phyloP scores from a whole-genome alignment of 1,140 invertebrate species.

The Brachionus asplanchnoidis region DNA sequence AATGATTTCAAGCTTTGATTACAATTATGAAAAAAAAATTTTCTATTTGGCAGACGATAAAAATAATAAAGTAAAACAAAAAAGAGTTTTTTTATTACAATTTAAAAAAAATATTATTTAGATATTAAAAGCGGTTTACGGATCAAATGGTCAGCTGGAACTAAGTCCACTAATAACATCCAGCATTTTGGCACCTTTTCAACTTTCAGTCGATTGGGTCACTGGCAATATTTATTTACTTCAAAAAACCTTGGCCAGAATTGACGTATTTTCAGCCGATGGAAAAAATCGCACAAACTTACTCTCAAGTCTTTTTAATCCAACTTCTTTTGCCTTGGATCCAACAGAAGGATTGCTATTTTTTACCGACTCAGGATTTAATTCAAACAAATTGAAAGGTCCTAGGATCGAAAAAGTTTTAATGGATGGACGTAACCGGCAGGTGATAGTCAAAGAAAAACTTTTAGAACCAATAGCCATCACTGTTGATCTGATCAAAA shows the following conservation, averaged over 20 bases:
- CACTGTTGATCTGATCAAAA: conserved; percentile 63
- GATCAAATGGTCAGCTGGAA: neutral
- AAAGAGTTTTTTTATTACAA: neutral
- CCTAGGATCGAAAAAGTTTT: conserved; percentile 69
- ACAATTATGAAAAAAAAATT: conserved; percentile 16
- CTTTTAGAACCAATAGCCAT: conserved; percentile 83
- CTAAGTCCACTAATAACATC: neutral
- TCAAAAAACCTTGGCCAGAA: neutral
- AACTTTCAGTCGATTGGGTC: conserved; percentile 28
- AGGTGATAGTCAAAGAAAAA: conserved; percentile 78
- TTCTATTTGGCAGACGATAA: conserved; percentile 17
- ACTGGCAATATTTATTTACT: conserved; percentile 18
- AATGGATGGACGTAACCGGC: conserved; percentile 79
- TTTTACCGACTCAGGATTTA: conserved; percentile 72
- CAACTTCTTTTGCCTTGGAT: conserved; percentile 12
- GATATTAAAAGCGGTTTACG: neutral
- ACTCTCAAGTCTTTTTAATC: neutral
- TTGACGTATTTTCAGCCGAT: neutral
- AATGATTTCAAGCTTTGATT: conserved; percentile 3
- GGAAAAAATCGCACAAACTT: neutral
- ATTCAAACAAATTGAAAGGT: conserved; percentile 49
- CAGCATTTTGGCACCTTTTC: neutral
- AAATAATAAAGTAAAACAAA: conserved; percentile 3
- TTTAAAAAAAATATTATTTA: neutral
- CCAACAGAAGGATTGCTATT: conserved; percentile 50